Evolutionary conservation across 2,797 vertebrate genomes (phyloP), one percentile per base, ranked within the genome.

Genomic region (Synanceia verrucosa): DNA sequence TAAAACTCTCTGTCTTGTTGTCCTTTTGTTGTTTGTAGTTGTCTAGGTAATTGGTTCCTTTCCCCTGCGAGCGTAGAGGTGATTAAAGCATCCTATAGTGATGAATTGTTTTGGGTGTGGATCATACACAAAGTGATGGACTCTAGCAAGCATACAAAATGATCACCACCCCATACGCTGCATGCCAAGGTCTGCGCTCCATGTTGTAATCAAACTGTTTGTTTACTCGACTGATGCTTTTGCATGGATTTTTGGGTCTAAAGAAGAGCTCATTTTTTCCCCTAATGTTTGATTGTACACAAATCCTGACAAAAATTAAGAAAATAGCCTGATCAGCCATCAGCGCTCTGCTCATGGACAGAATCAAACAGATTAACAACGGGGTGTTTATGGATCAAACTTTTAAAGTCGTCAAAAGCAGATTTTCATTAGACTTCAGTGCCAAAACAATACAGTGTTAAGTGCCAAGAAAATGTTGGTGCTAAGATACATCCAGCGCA

Each of bases 221-320:
- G 90, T 91, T 93, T 92, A 86, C 55, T 52, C 70, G 62, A 83
- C 78, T 84, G 78, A 83, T 91, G 87, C 41, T 52, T 89, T 83
- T 75, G 70, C 86, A 78, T 59, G 48, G 29, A 70, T 71, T 86
- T 84, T 82, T 73, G 47, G 43, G 36, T 65, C 63, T 79, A 73
- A 72, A 79, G 16, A 88, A 6, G 53, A 74, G 36, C 44, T 8
- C 3, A 61, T 76, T 77, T 84, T 72, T 70, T 61, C 9, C 5
- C n/a, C 52, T 60, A 46, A 65, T 47, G 69, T 84, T 85, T 70
- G 52, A 79, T 77, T 83, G 46, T 70, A 65, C 69, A 65, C 68
- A 83, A 68, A 70, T 59, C 64, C 79, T 41, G 65, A 78, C 58
- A 72, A 57, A 87, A 79, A 87, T 86, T 70, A 85, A 81, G 82